Conservation (phyloP, 2,113 vertebrate species). For the Cnemophilus loriae region DNA sequence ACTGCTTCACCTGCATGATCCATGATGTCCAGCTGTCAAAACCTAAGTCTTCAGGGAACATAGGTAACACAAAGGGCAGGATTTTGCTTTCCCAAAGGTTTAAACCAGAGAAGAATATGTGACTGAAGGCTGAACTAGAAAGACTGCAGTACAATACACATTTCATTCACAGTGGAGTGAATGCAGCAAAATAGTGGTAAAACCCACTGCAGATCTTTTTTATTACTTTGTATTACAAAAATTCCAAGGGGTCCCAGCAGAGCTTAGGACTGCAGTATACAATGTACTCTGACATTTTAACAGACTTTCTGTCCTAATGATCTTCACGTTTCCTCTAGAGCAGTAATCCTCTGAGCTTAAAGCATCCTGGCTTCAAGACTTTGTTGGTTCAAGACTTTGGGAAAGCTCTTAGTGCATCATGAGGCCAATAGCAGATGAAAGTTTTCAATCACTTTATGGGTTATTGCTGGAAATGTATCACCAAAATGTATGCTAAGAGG, state of each 20-base stretch:
- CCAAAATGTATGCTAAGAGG: background rate
- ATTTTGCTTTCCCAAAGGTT: background rate
- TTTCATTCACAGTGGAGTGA: constrained; percentile 1
- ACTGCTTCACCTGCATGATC: background rate
- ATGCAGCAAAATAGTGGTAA: background rate
- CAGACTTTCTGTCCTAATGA: constrained; percentile 3
- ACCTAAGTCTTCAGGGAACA: background rate
- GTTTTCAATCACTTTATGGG: background rate
- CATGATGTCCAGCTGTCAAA: background rate
- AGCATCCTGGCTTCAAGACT: background rate
- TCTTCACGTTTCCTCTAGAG: background rate
- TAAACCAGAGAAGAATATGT: background rate
- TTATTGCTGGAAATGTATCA: background rate
- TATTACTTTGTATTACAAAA: constrained; percentile 3
- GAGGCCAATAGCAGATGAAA: background rate
- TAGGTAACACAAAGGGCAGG: background rate
- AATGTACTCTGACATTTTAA: constrained; percentile 8
- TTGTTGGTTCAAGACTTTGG: background rate
- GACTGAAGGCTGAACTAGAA: background rate
- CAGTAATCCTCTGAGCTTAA: background rate
- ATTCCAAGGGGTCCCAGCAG: constrained; percentile 7
- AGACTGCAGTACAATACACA: background rate
- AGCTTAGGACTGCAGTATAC: background rate
- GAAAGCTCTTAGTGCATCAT: background rate
- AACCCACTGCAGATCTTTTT: background rate